phyloP scores from a whole-genome alignment of 2,797 vertebrate species.

The Cercopithecus neglectus region DNA sequence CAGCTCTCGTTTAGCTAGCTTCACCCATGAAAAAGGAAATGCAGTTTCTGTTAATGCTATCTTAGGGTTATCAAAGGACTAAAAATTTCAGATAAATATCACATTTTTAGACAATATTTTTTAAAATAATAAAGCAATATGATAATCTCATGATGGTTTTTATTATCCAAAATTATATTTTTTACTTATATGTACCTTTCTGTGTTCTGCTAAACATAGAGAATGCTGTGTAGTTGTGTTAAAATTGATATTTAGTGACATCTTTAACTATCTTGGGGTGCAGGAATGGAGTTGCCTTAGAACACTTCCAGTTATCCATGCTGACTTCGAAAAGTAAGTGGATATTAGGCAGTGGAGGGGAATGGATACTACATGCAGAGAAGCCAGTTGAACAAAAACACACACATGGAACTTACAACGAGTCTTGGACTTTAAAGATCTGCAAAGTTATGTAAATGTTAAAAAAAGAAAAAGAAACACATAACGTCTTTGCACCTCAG shows the following conservation, averaged over 20 bases:
- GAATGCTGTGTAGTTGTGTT: background rate
- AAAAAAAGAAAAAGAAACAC: background rate
- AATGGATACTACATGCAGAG: background rate
- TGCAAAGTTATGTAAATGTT: background rate
- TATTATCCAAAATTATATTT: background rate
- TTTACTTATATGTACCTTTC: background rate
- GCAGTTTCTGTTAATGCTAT: background rate
- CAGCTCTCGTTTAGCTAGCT: constrained; percentile 3
- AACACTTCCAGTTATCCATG: background rate
- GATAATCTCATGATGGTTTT: background rate
- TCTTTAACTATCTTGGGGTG: background rate
- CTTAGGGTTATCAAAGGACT: background rate
- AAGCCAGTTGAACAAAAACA: background rate
- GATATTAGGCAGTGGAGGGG: background rate
- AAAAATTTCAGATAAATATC: background rate
- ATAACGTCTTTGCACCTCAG: background rate
- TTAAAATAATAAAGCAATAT: background rate
- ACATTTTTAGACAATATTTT: background rate
- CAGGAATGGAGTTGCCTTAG: background rate
- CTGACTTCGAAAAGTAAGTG: background rate
- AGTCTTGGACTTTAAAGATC: background rate
- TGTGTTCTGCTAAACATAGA: background rate
- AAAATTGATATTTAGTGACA: background rate
- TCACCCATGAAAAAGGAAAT: constrained; percentile 53
- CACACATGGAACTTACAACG: background rate